Conservation (phyloP, 2,888 invertebrate species). For the Coelopa pilipes region DNA sequence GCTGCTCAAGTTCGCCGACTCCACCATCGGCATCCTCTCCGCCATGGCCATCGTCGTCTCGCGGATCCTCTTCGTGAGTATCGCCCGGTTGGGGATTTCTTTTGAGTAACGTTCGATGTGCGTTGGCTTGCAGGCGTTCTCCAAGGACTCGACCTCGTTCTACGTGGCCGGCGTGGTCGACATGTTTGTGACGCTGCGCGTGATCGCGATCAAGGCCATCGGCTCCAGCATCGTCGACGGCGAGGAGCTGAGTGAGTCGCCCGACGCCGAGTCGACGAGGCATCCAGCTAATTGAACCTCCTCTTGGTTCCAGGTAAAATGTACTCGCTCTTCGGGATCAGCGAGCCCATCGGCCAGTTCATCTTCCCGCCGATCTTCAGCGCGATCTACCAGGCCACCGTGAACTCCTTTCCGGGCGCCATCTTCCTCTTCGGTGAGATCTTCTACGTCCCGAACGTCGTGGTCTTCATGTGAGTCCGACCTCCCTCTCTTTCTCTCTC, state of each 20-base stretch:
- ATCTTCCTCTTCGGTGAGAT: slow-evolving; percentile 64
- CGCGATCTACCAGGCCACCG: slow-evolving; percentile 57
- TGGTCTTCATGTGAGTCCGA: slow-evolving; percentile 66
- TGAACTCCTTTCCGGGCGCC: slow-evolving; percentile 64
- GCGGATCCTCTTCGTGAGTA: slow-evolving; percentile 61
- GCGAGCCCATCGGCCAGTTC: slow-evolving; percentile 63
- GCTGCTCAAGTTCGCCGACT: slow-evolving; percentile 59
- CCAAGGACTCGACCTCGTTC: slow-evolving; percentile 56
- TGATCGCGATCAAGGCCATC: slow-evolving; percentile 65
- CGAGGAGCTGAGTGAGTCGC: slow-evolving; percentile 61
- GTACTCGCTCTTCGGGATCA: slow-evolving; percentile 64
- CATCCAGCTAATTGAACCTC: no score
- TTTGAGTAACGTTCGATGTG: background rate
- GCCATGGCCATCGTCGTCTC: slow-evolving; percentile 60
- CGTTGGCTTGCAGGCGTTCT: slow-evolving; percentile 55
- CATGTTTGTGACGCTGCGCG: slow-evolving; percentile 62
- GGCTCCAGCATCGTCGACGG: slow-evolving; percentile 63
- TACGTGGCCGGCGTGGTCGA: slow-evolving; percentile 62
- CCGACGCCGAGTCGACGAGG: no score
- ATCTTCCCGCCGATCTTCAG: slow-evolving; percentile 65
- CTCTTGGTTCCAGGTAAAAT: slow-evolving; percentile 54
- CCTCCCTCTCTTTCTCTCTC: background rate
- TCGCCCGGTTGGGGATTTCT: background rate
- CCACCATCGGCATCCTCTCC: slow-evolving; percentile 63
- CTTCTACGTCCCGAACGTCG: slow-evolving; percentile 62